Base-by-base conservation (phyloP, 1,140 invertebrate genomes). In the Thaumatotibia leucotreta region DNA sequence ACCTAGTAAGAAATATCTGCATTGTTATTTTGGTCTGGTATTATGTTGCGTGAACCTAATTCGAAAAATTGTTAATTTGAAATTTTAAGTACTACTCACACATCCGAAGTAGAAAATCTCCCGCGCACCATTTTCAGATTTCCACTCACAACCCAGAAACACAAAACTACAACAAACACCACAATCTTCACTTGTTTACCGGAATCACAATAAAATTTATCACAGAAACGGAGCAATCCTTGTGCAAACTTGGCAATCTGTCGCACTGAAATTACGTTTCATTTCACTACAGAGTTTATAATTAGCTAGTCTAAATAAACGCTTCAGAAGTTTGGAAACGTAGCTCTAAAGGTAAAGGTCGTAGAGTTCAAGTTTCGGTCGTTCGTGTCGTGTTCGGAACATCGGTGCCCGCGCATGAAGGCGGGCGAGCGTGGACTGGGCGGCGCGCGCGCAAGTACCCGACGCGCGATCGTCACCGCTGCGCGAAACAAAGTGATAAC, bases 401-500 rank as follows among this genome's bases (percentile, higher is more conserved):
- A n/a, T 62, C 61, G 61, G 10, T 32, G 22, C 22, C 27, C 27
- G 27, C 2, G 27, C 6, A 2, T 29, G 27, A 6, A 29, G 35
- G 35, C 35, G 35, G 35, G 35, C 35, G 35, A 14, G 39, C 69
- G 76, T 67, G 76, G 68, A 77, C 69, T 71, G 79, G 68, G 74
- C 75, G 74, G 77, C 79, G 84, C 81, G 77, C 74, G 77, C 76
- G 78, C 77, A 39, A 58, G 72, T 70, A 76, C 74, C 52, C 63
- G 73, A 72, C 83, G 84, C 84, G 76, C 71, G 72, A 68, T 68
- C 83, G 80, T 84, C 81, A 79, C 76, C 76, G 76, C 74, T 61
- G 69, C 69, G 77, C 74, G 79, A 74, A 75, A 83, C 84, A 80
- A 75, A 87, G 79, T 88, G 85, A 88, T 87, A 89, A 88, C 78